Evolutionary conservation across 2,113 vertebrate species (phyloP), one percentile per base, ranked within the genome.

Genomic region (Lucifuga dentata): DNA sequence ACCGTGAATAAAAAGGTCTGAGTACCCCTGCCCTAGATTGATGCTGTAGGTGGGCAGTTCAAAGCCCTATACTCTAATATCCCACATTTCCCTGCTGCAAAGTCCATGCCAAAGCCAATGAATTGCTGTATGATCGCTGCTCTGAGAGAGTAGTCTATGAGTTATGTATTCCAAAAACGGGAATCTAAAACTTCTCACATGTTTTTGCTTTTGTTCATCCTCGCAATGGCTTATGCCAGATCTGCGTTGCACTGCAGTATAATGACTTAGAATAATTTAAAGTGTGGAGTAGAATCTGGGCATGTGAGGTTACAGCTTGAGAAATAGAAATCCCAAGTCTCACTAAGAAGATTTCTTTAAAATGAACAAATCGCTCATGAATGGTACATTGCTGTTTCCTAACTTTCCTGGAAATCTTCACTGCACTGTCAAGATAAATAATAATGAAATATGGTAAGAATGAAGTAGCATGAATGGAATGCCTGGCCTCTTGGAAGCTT

Each of bases 401-500:
- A 79, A 84, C 75, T 83, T 80, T 79, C 73, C 73, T 86, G 73
- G 72, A 73, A 65, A 66, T 68, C 68, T 83, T 35, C 26, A 13
- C 46, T 38, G 62, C 8, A 5, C 79, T 72, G 80, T 85, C 82
- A 76, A 71, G 68, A 76, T 66, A 76, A 84, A 85, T 83, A 69
- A 75, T 48, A 82, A 71, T 61, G 61, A 81, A 81, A 79, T 80
- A 64, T 69, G 57, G 51, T 20, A 32, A 74, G 64, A 75, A 66
- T 80, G 73, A 80, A 82, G 80, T 78, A 55, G 43, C 57, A 53
- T 46, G 60, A 85, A 85, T 81, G 76, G 79, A 84, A 89, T 86
- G 65, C 46, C 8, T 17, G 39, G 48, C 71, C 59, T 76, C 44
- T 78, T 35, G 8, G 69, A 67, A 73, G 69, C 62, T 48, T 66